Percentiles rank a stretch among this genome's conserved stretches.
These are phyloP conservation scores for Digitonthophagus gazella DNA, from an alignment of 2,888 invertebrate species.

Conservation along the genomic window DNA sequence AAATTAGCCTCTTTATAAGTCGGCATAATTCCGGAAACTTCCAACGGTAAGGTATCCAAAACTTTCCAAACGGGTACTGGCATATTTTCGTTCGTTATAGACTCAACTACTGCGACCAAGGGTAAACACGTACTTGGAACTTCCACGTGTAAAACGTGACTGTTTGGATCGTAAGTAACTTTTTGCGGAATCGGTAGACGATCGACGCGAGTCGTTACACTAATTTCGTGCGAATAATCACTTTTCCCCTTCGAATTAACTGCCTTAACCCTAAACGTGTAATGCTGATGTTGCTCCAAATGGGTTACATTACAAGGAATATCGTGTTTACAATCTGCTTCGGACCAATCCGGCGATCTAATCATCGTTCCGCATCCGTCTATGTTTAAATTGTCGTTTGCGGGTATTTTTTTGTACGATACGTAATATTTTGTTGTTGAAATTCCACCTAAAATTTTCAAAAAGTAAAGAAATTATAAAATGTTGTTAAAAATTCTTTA, in stretches of 20 bases:
- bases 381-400: conserved; percentile 60
- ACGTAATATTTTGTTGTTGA: conserved; percentile 85
- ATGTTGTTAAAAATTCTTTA: no score
- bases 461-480: no score
- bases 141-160: conserved; percentile 73
- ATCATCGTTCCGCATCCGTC: conserved; percentile 62
- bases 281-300: conserved; percentile 83
- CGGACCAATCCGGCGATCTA: conserved; percentile 70
- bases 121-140: conserved; percentile 77
- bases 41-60: conserved; percentile 69
- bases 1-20: conserved; percentile 70
- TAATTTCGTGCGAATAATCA: conserved; percentile 81
- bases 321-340: conserved; percentile 79
- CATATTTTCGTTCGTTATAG: conserved; percentile 60
- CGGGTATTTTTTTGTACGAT: conserved; percentile 70
- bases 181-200: conserved; percentile 77
- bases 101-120: conserved; percentile 74
- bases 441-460: no score
- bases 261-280: conserved; percentile 84
- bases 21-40: conserved; percentile 67
- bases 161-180: conserved; percentile 79
- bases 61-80: conserved; percentile 65
- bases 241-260: conserved; percentile 81
- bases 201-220: conserved; percentile 79
- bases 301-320: conserved; percentile 87